These are phyloP conservation scores for Sebastiscus albofasciatus DNA, from an alignment of 2,797 vertebrate species.

Conservation along the genomic window DNA sequence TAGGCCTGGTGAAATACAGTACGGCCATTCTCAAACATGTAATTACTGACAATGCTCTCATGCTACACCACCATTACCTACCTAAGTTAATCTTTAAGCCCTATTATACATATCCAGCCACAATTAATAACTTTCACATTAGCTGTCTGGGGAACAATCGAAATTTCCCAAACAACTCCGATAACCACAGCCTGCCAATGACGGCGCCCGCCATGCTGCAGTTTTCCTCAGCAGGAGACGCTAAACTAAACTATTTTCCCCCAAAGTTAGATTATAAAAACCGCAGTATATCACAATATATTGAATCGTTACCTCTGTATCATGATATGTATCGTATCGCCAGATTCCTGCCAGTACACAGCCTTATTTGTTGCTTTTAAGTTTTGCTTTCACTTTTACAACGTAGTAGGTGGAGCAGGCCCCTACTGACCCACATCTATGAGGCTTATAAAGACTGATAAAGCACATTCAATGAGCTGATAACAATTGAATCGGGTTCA, in stretches of 20 bases:
- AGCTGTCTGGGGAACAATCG: constrained; percentile 46
- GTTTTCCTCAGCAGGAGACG: no score
- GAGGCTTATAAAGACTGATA: background rate
- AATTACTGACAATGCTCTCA: constrained; percentile 42
- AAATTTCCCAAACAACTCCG: constrained; percentile 45
- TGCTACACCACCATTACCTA: constrained; percentile 24
- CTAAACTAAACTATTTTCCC: no score
- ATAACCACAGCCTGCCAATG: constrained; percentile 18
- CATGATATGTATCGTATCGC: no score
- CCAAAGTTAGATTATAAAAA: no score
- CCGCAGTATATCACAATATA: no score
- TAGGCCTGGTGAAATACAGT: constrained; percentile 6
- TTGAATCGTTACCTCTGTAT: no score
- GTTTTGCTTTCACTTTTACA: background rate
- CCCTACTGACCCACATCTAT: background rate
- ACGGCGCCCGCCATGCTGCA: background rate
- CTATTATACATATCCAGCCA: constrained; percentile 42
- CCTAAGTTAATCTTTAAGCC: constrained; percentile 50
- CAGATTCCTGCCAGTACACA: no score
- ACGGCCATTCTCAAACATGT: constrained; percentile 34
- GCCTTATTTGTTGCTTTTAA: background rate
- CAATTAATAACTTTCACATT: constrained; percentile 42
- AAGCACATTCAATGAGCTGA: background rate
- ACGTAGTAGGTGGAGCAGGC: background rate
- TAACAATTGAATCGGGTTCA: background rate